Percentiles rank a stretch among this genome's conserved stretches.
phyloP scores from a whole-genome alignment of 2,113 vertebrate genomes.

The Macrotis lagotis region DNA sequence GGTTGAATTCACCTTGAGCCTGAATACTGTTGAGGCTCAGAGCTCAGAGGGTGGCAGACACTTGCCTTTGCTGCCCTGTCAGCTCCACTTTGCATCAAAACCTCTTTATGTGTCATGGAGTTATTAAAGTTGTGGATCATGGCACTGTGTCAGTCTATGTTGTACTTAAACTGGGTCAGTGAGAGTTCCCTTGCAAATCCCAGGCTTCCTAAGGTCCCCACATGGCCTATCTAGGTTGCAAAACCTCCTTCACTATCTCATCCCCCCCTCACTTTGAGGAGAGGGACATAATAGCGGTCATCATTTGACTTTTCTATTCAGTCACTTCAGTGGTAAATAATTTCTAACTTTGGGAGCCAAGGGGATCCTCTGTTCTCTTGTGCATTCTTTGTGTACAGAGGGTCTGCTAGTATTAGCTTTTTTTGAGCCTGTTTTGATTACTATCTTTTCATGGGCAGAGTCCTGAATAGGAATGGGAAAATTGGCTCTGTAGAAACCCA shows the following conservation, averaged over 20 bases:
- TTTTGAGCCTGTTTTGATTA: conserved; percentile 70
- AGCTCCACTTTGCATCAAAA: conserved; percentile 86
- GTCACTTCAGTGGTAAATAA: conserved; percentile 77
- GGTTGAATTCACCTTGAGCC: conserved; percentile 84
- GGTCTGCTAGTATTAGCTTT: conserved; percentile 60
- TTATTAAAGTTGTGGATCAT: conserved; percentile 84
- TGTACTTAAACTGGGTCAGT: conserved; percentile 82
- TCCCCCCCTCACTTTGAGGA: conserved; percentile 68
- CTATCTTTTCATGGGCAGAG: conserved; percentile 35
- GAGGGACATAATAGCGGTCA: conserved; percentile 51
- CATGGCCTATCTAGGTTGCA: conserved; percentile 32
- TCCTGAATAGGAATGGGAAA: conserved; percentile 46
- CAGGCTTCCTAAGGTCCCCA: conserved; percentile 53
- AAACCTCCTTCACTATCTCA: conserved; percentile 52
- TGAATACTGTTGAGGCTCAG: conserved; percentile 77
- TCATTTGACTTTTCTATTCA: conserved; percentile 71
- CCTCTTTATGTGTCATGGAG: conserved; percentile 82
- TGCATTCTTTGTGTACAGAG: conserved; percentile 55
- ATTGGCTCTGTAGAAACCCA: conserved; percentile 41
- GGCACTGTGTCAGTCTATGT: conserved; percentile 59
- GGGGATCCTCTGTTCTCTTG: conserved; percentile 61
- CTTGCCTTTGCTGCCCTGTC: conserved; percentile 81
- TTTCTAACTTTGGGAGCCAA: conserved; percentile 67
- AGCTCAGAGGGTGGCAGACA: conserved; percentile 62
- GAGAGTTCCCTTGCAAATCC: conserved; percentile 55